Conservation (phyloP, 2,888 invertebrate genomes). For the Temnothorax unifasciatus region DNA sequence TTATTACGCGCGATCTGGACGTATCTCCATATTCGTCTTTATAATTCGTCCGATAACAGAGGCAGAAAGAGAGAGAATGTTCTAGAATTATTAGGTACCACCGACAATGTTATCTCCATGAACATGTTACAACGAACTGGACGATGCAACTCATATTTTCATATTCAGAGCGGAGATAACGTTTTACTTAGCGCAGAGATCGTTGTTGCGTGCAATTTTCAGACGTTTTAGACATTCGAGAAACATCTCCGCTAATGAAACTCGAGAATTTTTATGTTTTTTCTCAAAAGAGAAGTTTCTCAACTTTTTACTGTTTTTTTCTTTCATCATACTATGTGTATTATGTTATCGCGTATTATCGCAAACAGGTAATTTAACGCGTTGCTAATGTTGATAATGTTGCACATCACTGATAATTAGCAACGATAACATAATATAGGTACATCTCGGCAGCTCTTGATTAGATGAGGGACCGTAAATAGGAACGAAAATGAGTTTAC, state of each 20-base stretch:
- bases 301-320: not conserved
- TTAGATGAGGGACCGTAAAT: conserved; percentile 6
- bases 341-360: not conserved
- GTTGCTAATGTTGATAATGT: not conserved
- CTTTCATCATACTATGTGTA: not conserved
- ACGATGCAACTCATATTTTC: conserved; percentile 15
- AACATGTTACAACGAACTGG: conserved; percentile 30
- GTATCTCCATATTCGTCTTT: conserved; percentile 8
- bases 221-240: not conserved
- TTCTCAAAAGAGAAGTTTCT: not conserved
- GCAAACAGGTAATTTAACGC: not conserved
- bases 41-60: conserved; percentile 49
- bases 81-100: conserved; percentile 54
- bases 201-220: not conserved
- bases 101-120: not conserved
- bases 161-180: not conserved
- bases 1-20: conserved; percentile 23
- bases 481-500: conserved; percentile 47
- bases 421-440: not conserved
- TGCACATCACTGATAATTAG: not conserved
- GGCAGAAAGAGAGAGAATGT: conserved; percentile 13
- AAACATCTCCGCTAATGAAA: not conserved
- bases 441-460: not conserved
- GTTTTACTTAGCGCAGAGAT: not conserved
- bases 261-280: not conserved